These are phyloP conservation scores for Eurytemora carolleeae DNA, from an alignment of 1,140 invertebrate genomes.

Conservation along the genomic window DNA sequence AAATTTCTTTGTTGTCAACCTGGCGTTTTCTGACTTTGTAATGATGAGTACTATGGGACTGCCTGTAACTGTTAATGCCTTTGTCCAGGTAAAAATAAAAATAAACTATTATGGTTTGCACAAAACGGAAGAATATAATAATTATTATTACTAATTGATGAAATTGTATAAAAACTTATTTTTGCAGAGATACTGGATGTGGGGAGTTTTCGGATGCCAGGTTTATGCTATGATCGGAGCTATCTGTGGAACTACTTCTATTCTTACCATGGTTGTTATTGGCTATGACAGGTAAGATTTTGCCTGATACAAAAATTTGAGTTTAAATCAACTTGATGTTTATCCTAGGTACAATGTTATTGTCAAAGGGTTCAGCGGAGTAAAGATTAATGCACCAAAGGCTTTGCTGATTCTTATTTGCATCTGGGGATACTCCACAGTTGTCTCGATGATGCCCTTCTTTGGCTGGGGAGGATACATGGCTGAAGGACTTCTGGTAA, in stretches of 20 bases:
- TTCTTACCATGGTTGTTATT: slow-evolving; percentile 15
- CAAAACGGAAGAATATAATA: no score
- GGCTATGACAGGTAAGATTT: slow-evolving; percentile 9
- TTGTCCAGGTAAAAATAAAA: no score
- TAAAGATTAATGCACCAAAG: slow-evolving; percentile 20
- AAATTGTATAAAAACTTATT: no score
- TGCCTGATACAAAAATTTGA: neutral
- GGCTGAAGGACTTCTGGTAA: slow-evolving; percentile 21
- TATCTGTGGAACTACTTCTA: slow-evolving; percentile 8
- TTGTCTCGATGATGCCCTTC: slow-evolving; percentile 22
- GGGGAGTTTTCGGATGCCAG: slow-evolving; percentile 14
- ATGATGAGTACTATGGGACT: slow-evolving; percentile 42
- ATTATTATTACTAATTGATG: no score
- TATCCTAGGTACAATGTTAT: slow-evolving; percentile 25
- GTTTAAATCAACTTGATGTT: no score
- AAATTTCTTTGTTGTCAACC: slow-evolving; percentile 58
- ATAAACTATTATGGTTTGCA: no score
- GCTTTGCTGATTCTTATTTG: slow-evolving; percentile 19
- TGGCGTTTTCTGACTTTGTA: slow-evolving; percentile 63
- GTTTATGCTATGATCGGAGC: slow-evolving; percentile 11
- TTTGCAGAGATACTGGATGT: slow-evolving; percentile 15
- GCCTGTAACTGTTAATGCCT: slow-evolving; percentile 43
- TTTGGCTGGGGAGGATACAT: slow-evolving; percentile 23
- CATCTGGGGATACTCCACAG: slow-evolving; percentile 21
- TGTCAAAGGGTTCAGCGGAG: slow-evolving; percentile 22